These are phyloP conservation scores for Vultur gryphus DNA, from an alignment of 2,797 vertebrate species.

Conservation along the genomic window DNA sequence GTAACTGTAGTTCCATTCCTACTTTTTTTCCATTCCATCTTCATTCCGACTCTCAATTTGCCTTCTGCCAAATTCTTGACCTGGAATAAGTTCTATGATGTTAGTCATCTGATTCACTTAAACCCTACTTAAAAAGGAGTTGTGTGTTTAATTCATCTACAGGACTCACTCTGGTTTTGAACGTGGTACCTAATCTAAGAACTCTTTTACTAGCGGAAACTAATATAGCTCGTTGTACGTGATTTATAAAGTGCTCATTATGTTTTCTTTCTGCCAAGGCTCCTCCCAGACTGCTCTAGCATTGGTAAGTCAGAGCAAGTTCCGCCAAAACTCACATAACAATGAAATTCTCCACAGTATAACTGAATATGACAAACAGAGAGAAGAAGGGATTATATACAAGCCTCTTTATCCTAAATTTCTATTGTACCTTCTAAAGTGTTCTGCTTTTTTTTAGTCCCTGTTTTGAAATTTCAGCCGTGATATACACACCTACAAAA, in stretches of 20 bases:
- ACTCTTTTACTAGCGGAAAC: not conserved
- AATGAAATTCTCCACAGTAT: not conserved
- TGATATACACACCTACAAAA: not conserved
- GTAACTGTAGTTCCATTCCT: not conserved
- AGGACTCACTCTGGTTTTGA: not conserved
- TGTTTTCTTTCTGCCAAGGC: not conserved
- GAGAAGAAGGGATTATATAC: not conserved
- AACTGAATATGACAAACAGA: not conserved
- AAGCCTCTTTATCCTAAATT: not conserved
- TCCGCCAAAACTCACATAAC: not conserved
- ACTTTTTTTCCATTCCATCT: not conserved
- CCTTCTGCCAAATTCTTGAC: constrained; percentile 3
- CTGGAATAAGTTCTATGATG: not conserved
- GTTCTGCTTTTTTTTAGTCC: not conserved
- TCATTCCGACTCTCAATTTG: not conserved
- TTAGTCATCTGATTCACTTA: not conserved
- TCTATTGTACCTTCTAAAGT: not conserved
- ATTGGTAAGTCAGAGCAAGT: not conserved
- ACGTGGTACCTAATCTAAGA: not conserved
- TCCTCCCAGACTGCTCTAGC: not conserved
- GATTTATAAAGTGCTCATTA: not conserved
- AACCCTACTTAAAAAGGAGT: not conserved
- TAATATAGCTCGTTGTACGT: not conserved
- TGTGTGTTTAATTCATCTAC: not conserved
- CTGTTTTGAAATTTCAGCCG: not conserved